Percentiles rank a stretch among this genome's conserved stretches.
Evolutionary conservation across 2,888 invertebrate species (phyloP).

Genomic region (Drosophila putrida): DNA sequence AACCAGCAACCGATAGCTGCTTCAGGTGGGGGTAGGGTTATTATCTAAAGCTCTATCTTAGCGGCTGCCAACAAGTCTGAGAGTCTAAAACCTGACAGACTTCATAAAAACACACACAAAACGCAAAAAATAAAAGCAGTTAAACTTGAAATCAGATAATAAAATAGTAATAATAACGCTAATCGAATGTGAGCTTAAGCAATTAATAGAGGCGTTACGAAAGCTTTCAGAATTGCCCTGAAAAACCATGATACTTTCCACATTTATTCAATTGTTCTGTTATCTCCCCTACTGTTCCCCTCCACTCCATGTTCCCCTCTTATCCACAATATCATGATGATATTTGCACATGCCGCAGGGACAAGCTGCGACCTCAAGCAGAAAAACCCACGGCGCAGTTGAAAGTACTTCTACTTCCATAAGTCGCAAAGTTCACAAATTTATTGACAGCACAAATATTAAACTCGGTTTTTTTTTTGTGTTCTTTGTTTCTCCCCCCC

Average conservation of each 20-base stretch:
- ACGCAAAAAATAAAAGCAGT: constrained; percentile 28
- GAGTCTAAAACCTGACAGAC: constrained; percentile 34
- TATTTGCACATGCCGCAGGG: constrained; percentile 43
- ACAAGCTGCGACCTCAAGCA: constrained; percentile 45
- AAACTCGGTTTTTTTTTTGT: constrained; percentile 40
- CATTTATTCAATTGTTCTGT: constrained; percentile 22
- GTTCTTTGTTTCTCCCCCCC: neutral
- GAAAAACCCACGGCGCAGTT: constrained; percentile 66
- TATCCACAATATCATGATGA: constrained; percentile 9
- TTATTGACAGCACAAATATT: constrained; percentile 74
- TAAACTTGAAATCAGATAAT: constrained; percentile 54
- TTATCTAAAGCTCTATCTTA: constrained; percentile 46
- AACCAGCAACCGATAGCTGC: neutral
- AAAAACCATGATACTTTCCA: constrained; percentile 23
- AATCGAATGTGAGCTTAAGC: constrained; percentile 48
- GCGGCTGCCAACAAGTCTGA: constrained; percentile 62
- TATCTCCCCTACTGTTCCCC: neutral
- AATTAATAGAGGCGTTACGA: constrained; percentile 42
- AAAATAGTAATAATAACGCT: constrained; percentile 44
- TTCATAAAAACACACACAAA: constrained; percentile 22
- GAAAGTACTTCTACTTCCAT: constrained; percentile 53
- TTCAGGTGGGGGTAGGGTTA: constrained; percentile 9
- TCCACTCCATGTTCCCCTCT: neutral
- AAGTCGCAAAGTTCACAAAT: constrained; percentile 69
- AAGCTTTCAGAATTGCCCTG: constrained; percentile 16